Evolutionary conservation across 2,113 vertebrate genomes (phyloP), one percentile per base, ranked within the genome.

Genomic region (Sprattus sprattus): DNA sequence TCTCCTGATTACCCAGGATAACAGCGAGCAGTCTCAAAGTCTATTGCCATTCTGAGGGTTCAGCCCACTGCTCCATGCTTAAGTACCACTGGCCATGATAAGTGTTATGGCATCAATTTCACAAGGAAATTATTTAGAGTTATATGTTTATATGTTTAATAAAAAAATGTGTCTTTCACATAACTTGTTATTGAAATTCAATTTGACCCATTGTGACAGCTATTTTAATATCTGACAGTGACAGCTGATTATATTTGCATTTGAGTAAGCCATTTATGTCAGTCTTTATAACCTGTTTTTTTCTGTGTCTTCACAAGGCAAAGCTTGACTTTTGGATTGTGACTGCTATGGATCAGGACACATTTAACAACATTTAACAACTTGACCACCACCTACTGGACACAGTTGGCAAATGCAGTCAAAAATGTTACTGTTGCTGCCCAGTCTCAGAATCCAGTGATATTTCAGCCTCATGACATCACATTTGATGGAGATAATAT

Each of bases 331-430:
- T 78, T 78, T 78, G 28, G 71, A 39, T 15, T 39, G 28, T 16
- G 32, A 64, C 7, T 64, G 22, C n/a, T 6, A 20, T 16, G 6
- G 22, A 71, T 0, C 25, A 13, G 28, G 71, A 32, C 15, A 11
- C 71, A 15, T 28, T 39, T 78, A 39, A 32, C 13, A 13, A 44
- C 10, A 39, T 78, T 39, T 13, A 39, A 39, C 39, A 32, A 39
- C 71, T 78, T 78, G 71, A 78, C 71, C 25, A 39, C 71, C 71
- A 28, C 71, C 71, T 78, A 78, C 71, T 78, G 71, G 71, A 39
- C 25, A 32, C 32, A 78, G 32, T 78, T 32, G 13, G 39, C 13
- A 78, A 78, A 78, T 78, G 71, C 71, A 78, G 28, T 78, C 25
- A 39, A 11, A 39, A 32, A 78, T 78, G 28, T 78, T 78, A 44